These are phyloP conservation scores for Xylota sylvarum DNA, from an alignment of 2,888 invertebrate genomes.

Conservation along the genomic window DNA sequence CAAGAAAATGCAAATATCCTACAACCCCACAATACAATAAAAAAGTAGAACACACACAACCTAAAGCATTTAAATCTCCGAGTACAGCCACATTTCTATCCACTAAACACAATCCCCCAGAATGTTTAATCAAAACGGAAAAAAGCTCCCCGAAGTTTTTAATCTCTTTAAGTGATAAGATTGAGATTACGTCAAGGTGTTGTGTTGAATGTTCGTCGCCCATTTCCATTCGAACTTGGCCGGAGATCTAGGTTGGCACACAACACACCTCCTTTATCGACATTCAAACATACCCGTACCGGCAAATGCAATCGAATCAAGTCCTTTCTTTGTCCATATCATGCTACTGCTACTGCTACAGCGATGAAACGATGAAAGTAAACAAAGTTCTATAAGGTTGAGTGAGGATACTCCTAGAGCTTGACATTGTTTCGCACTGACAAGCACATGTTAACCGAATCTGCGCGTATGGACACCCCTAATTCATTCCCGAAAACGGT, in stretches of 20 bases:
- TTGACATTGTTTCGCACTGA: slow-evolving; percentile 22
- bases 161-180: slow-evolving; percentile 31
- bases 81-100: neutral
- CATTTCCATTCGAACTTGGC: slow-evolving; percentile 12
- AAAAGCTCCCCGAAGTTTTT: slow-evolving; percentile 18
- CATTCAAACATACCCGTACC: neutral
- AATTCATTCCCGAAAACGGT: neutral
- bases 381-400: slow-evolving; percentile 11
- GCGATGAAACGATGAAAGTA: slow-evolving; percentile 10
- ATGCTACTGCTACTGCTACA: neutral
- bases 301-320: slow-evolving; percentile 19
- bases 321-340: neutral
- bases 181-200: slow-evolving; percentile 6
- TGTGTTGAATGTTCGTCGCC: neutral
- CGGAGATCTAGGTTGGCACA: slow-evolving; percentile 1
- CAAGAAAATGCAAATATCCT: slow-evolving; percentile 9
- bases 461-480: slow-evolving; percentile 1
- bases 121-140: neutral
- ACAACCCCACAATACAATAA: neutral
- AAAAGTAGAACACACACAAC: neutral
- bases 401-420: slow-evolving; percentile 13
- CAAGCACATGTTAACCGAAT: neutral
- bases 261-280: slow-evolving; percentile 3
- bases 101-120: slow-evolving; percentile 5
- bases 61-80: slow-evolving; percentile 9